phyloP scores from a whole-genome alignment of 2,797 vertebrate genomes.

The Micropoecilia bifurca region DNA sequence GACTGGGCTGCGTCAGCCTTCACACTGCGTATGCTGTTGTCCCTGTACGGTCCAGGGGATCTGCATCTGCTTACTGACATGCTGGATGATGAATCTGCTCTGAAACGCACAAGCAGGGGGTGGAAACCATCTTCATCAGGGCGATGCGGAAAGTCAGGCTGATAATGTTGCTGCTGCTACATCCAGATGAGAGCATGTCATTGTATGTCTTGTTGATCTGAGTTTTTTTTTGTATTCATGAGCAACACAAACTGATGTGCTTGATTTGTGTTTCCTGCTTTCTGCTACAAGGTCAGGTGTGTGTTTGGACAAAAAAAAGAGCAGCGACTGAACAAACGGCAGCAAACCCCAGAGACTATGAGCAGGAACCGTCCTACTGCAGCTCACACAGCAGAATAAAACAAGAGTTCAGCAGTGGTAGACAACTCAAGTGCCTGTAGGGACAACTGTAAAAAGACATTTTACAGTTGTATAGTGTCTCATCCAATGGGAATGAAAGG shows the following conservation, averaged over 20 bases:
- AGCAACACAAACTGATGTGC: not conserved
- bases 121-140: not conserved
- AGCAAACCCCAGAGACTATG: not conserved
- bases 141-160: constrained; percentile 16
- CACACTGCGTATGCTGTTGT: not conserved
- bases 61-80: constrained; percentile 32
- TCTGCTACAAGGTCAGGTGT: not conserved
- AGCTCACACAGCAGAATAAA: not conserved
- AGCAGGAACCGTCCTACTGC: not conserved
- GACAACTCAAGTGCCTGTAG: not conserved
- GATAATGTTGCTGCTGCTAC: not conserved
- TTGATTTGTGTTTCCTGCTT: not conserved
- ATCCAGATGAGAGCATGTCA: not conserved
- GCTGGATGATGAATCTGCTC: constrained; percentile 6
- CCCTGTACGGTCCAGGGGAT: constrained; percentile 15
- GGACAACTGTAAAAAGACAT: not conserved
- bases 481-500: too few relatives aligned
- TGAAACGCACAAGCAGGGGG: constrained; percentile 17
- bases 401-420: not conserved
- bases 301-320: not conserved
- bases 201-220: not conserved
- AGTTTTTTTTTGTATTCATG: not conserved
- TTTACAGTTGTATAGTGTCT: not conserved
- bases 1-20: constrained; percentile 18
- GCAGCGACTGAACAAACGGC: not conserved